These are phyloP conservation scores for Batillaria attramentaria DNA, from an alignment of 1,140 invertebrate species.

Conservation along the genomic window DNA sequence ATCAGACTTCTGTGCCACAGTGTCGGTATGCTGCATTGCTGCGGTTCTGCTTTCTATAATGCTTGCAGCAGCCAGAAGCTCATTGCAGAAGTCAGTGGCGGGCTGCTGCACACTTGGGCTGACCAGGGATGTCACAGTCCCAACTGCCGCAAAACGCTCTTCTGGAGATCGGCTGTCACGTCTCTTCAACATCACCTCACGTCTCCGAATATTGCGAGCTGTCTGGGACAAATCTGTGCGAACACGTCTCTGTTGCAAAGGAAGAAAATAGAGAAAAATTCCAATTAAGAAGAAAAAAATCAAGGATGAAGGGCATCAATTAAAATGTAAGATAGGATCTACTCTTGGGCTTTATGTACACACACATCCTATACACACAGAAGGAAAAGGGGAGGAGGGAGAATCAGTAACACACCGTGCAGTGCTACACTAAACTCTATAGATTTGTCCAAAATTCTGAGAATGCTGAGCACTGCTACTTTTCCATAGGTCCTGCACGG, in stretches of 20 bases:
- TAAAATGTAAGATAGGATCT: no score
- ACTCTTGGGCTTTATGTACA: no score
- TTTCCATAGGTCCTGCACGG: no score
- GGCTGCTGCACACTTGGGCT: background rate
- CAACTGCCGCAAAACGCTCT: conserved; percentile 20
- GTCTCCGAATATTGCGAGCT: conserved; percentile 39
- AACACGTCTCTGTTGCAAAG: conserved; percentile 43
- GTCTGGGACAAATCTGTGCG: conserved; percentile 44
- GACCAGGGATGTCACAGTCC: conserved; percentile 4
- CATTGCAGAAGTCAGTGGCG: conserved; percentile 38
- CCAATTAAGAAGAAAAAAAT: no score
- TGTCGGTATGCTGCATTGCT: conserved; percentile 8
- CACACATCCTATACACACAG: no score
- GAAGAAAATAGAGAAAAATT: no score
- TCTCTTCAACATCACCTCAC: conserved; percentile 34
- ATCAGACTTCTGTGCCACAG: background rate
- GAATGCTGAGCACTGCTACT: no score
- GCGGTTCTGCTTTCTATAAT: conserved; percentile 42
- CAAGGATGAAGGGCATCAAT: no score
- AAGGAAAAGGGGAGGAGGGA: no score
- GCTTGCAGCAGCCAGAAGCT: conserved; percentile 42
- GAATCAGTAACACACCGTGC: no score
- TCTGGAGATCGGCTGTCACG: conserved; percentile 31
- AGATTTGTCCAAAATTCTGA: no score
- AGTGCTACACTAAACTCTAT: no score